Percentiles rank a stretch among this genome's conserved stretches.
Evolutionary conservation across 2,113 vertebrate species (phyloP).

Genomic region (Ceyx melanurus): DNA sequence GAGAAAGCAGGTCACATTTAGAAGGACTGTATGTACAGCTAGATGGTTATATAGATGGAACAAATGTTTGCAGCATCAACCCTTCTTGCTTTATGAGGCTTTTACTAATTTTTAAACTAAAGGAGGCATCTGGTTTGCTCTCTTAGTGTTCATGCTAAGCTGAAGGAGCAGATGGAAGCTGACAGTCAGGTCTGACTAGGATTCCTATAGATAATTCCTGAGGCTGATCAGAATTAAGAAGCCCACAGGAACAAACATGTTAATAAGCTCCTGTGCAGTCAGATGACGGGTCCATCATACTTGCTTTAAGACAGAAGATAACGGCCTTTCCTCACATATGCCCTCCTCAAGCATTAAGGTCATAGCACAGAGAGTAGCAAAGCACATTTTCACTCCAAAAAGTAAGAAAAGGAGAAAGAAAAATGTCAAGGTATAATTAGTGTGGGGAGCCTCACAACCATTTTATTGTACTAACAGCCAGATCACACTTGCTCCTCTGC

Average conservation of each 20-base stretch:
- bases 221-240: neutral
- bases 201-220: neutral
- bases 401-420: neutral
- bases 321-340: neutral
- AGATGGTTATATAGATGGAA: neutral
- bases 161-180: constrained; percentile 25
- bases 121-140: neutral
- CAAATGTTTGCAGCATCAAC: neutral
- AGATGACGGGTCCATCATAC: neutral
- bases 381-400: neutral
- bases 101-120: neutral
- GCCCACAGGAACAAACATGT: neutral
- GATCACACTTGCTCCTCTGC: neutral
- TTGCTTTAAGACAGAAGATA: neutral
- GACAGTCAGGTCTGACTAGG: neutral
- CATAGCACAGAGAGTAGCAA: neutral
- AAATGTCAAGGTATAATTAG: neutral
- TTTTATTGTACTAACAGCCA: neutral
- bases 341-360: neutral
- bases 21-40: neutral
- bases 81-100: neutral
- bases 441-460: neutral
- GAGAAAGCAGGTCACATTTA: neutral
- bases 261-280: neutral
- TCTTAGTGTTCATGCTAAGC: neutral